phyloP scores from a whole-genome alignment of 2,888 invertebrate genomes.

The Dryocosmus kuriphilus region DNA sequence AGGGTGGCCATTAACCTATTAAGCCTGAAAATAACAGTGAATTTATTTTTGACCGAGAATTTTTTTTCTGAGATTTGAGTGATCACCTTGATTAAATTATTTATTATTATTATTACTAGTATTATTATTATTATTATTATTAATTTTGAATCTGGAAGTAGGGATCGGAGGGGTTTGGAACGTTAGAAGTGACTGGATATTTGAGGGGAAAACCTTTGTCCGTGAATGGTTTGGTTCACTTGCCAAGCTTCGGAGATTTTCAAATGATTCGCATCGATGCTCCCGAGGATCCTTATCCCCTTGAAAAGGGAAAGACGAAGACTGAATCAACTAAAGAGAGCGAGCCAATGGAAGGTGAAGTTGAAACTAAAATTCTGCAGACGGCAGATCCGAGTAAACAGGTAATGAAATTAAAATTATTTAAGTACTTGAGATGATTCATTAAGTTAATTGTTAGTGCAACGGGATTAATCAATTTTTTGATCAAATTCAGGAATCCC shows the following conservation, averaged over 20 bases:
- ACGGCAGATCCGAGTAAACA: conserved; percentile 84
- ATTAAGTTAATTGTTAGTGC: not conserved
- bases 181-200: conserved; percentile 91
- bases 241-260: conserved; percentile 95
- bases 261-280: conserved; percentile 91
- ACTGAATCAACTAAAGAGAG: conserved; percentile 33
- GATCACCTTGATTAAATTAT: no score
- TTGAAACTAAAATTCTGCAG: conserved; percentile 79
- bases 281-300: conserved; percentile 84
- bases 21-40: no score
- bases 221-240: conserved; percentile 93
- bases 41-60: no score
- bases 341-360: conserved; percentile 65
- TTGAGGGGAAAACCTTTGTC: conserved; percentile 90
- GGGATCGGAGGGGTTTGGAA: conserved; percentile 80
- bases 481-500: conserved; percentile 80
- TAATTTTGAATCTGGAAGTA: conserved; percentile 35
- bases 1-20: no score
- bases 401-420: conserved; percentile 59
- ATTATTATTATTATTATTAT: conserved; percentile 46
- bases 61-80: no score
- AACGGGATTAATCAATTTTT: conserved; percentile 45
- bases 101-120: conserved; percentile 44
- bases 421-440: not conserved
- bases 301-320: conserved; percentile 76